Evolutionary conservation across 2,797 vertebrate species (phyloP).

Genomic region (Microctenopoma lineatum): DNA sequence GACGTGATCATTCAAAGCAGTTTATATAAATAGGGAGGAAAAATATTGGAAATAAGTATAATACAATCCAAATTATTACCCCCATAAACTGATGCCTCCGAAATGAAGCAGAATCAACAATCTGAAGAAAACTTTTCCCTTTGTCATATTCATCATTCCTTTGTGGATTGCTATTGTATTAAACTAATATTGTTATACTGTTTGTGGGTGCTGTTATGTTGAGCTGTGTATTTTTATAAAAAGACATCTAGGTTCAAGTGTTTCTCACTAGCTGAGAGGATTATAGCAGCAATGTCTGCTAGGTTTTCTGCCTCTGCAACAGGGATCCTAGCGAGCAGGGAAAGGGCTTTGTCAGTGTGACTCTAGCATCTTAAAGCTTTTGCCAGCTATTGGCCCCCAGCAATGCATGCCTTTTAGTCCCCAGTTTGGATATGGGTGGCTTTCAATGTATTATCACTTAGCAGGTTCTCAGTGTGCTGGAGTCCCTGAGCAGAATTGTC

Average conservation of each 20-base stretch:
- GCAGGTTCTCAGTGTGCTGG: constrained; percentile 47
- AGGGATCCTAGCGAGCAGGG: constrained; percentile 28
- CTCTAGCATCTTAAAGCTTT: constrained; percentile 53
- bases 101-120: background rate
- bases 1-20: too few relatives aligned
- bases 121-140: constrained; percentile 1
- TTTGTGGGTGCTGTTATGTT: constrained; percentile 2
- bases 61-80: background rate
- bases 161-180: background rate
- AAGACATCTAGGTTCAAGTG: background rate
- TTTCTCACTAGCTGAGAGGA: constrained; percentile 3
- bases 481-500: constrained; percentile 46
- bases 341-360: constrained; percentile 41
- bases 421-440: constrained; percentile 64
- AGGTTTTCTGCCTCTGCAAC: constrained; percentile 19
- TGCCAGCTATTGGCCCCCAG: constrained; percentile 37
- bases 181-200: background rate
- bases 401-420: constrained; percentile 62
- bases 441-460: constrained; percentile 63
- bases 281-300: constrained; percentile 15
- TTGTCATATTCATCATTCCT: background rate
- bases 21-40: background rate
- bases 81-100: background rate
- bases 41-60: background rate
- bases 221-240: constrained; percentile 8